Conservation (phyloP, 2,797 vertebrate species). For the Antennarius maculatus region DNA sequence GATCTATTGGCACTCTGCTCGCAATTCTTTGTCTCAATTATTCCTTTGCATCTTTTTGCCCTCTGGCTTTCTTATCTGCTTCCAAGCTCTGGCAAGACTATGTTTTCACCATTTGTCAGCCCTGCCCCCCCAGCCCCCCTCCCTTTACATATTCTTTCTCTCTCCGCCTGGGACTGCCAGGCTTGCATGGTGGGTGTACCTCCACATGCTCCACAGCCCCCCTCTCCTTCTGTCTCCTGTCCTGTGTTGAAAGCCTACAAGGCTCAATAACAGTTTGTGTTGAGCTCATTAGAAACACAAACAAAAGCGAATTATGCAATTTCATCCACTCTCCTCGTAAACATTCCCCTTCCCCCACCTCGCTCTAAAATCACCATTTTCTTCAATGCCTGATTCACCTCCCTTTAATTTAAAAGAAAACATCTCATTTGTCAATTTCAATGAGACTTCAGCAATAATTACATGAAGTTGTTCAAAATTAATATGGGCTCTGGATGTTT, state of each 20-base stretch:
- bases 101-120: slow-evolving; percentile 13
- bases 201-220: slow-evolving; percentile 1
- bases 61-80: slow-evolving; percentile 42
- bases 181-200: slow-evolving; percentile 50
- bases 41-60: slow-evolving; percentile 36
- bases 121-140: too few species aligned
- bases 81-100: slow-evolving; percentile 32
- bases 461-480: neutral
- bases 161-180: slow-evolving; percentile 53
- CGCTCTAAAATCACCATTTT: slow-evolving; percentile 30
- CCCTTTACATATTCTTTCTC: slow-evolving; percentile 9
- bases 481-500: neutral
- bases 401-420: slow-evolving; percentile 38
- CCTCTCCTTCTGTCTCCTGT: slow-evolving; percentile 10
- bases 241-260: slow-evolving; percentile 7
- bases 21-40: slow-evolving; percentile 42
- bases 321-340: slow-evolving; percentile 24
- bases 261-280: slow-evolving; percentile 16
- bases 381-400: slow-evolving; percentile 34
- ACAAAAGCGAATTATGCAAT: slow-evolving; percentile 45
- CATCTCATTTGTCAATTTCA: slow-evolving; percentile 29
- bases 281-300: slow-evolving; percentile 37
- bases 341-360: slow-evolving; percentile 15
- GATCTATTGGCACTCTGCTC: slow-evolving; percentile 15
- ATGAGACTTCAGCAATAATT: slow-evolving; percentile 21